phyloP scores from a whole-genome alignment of 2,113 vertebrate species.

The Jacana jacana region DNA sequence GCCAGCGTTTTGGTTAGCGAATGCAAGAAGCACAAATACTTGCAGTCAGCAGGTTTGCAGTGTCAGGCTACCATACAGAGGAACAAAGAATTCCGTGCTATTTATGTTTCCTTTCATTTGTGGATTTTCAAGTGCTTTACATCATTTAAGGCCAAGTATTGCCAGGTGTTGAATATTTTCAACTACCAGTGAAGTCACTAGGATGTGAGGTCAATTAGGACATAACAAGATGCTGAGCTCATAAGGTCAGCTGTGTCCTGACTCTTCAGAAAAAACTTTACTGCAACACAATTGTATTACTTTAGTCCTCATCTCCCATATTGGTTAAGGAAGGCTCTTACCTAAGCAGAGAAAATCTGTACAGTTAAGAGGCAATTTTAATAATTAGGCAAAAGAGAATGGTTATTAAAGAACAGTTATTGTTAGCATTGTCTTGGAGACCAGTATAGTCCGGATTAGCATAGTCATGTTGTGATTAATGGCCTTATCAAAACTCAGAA shows the following conservation, averaged over 20 bases:
- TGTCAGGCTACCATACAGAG: background rate
- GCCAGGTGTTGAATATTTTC: background rate
- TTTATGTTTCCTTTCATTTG: background rate
- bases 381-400: background rate
- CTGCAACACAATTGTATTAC: background rate
- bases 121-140: background rate
- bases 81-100: background rate
- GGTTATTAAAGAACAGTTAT: background rate
- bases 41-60: background rate
- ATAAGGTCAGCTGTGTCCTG: background rate
- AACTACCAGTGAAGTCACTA: background rate
- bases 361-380: background rate
- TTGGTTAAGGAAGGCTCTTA: background rate
- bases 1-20: background rate
- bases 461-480: constrained; percentile 22
- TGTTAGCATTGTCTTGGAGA: background rate
- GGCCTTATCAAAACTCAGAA: constrained; percentile 1
- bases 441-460: background rate
- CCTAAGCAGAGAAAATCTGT: background rate
- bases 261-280: background rate
- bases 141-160: background rate
- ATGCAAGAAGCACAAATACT: background rate
- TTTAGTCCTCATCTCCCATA: background rate
- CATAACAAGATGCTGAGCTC: background rate
- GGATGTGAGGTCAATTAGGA: background rate